These are phyloP conservation scores for Lates calcarifer DNA, from an alignment of 2,113 vertebrate species.

Conservation along the genomic window DNA sequence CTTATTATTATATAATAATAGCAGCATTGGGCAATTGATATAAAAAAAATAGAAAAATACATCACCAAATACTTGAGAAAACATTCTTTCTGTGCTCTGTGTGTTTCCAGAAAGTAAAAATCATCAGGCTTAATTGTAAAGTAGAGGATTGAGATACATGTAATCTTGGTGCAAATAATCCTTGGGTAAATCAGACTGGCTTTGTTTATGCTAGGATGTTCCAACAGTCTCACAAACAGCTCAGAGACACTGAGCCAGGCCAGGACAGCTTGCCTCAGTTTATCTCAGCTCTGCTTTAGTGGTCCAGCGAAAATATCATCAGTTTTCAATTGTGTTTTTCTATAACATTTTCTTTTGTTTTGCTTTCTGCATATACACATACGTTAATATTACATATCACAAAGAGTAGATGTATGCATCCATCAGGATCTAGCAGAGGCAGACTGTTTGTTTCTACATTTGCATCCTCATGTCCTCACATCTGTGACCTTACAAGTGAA, in stretches of 20 bases:
- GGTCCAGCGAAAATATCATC: not conserved
- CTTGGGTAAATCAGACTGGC: slow-evolving; percentile 11
- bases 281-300: slow-evolving; percentile 4
- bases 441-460: too few relatives aligned
- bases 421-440: too few relatives aligned
- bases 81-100: not conserved
- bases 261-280: slow-evolving; percentile 47
- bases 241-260: not conserved
- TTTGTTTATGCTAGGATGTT: slow-evolving; percentile 34
- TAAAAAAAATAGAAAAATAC: not conserved
- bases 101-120: slow-evolving; percentile 6
- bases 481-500: not conserved
- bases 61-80: too few relatives aligned
- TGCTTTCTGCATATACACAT: not conserved
- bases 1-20: not conserved
- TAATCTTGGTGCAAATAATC: slow-evolving; percentile 43
- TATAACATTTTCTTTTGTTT: not conserved
- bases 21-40: not conserved
- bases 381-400: too few relatives aligned
- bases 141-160: slow-evolving; percentile 13
- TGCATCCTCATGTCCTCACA: not conserved
- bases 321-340: not conserved
- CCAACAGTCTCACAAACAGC: slow-evolving; percentile 30
- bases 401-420: not conserved
- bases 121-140: not conserved